These are phyloP conservation scores for Argyrosomus japonicus DNA, from an alignment of 2,113 vertebrate genomes.

Conservation along the genomic window DNA sequence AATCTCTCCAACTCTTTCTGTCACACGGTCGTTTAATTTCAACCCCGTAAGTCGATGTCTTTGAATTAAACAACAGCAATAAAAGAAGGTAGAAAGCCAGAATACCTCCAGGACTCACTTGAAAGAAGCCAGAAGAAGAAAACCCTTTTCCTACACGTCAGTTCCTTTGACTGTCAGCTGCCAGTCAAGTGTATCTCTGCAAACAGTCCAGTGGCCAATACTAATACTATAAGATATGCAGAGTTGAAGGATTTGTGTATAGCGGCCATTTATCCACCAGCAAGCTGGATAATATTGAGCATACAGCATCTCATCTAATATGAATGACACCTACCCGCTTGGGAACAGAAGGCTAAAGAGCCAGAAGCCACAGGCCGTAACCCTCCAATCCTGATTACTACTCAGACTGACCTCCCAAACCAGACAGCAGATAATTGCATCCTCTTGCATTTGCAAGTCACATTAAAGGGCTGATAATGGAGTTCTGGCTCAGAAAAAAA, in stretches of 20 bases:
- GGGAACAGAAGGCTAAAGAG: conserved; percentile 29
- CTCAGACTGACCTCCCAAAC: conserved; percentile 46
- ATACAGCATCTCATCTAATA: conserved; percentile 32
- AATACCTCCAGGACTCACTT: background rate
- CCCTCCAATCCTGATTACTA: conserved; percentile 28
- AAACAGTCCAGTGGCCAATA: background rate
- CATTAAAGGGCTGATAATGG: conserved; percentile 67
- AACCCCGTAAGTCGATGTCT: background rate
- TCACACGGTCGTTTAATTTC: conserved; percentile 17
- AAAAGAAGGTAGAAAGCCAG: background rate
- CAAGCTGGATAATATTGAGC: background rate
- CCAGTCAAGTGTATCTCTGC: conserved; percentile 7
- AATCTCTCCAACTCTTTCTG: conserved; percentile 18
- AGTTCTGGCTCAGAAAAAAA: conserved; percentile 45
- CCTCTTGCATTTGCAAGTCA: conserved; percentile 62
- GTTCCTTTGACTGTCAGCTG: conserved; percentile 9
- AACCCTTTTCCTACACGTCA: background rate
- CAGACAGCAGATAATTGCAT: conserved; percentile 66
- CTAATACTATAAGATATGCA: background rate
- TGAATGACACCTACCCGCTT: conserved; percentile 31
- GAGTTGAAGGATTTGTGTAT: conserved; percentile 2
- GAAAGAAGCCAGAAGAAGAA: conserved; percentile 9
- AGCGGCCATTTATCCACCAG: conserved; percentile 1
- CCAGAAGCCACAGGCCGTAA: conserved; percentile 22
- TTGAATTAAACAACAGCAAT: conserved; percentile 20